A percentile compares a stretch with the other conserved stretches of the same genome.
Evolutionary conservation across 64 coral and sea anemone species (phyloP).

Genomic region (Stichodactyla helianthus): DNA sequence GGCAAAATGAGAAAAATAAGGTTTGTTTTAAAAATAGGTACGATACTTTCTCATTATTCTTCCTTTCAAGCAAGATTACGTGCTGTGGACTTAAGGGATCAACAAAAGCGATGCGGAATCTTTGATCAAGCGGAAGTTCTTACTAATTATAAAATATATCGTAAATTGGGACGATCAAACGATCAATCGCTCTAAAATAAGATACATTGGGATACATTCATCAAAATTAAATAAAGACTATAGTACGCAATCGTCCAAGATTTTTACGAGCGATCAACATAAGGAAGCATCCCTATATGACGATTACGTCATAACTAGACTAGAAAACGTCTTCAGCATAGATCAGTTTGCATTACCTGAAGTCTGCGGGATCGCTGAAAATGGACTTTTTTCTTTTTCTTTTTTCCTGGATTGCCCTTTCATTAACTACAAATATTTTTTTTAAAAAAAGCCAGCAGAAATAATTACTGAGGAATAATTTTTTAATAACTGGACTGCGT

Average conservation of each 20-base stretch:
- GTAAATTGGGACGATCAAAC: neutral
- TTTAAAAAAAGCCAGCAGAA: too few species aligned
- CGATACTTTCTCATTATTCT: neutral
- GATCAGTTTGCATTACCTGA: neutral
- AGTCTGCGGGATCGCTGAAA: too few species aligned
- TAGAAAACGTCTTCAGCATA: neutral
- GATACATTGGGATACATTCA: neutral
- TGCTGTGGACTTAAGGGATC: neutral
- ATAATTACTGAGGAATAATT: too few species aligned
- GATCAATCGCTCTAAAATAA: neutral
- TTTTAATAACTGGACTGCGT: too few species aligned
- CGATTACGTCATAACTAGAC: neutral
- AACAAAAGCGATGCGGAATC: neutral
- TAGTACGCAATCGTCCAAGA: too few species aligned
- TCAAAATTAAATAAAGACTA: too few species aligned
- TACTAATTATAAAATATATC: neutral
- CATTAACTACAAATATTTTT: too few species aligned
- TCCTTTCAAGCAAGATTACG: neutral
- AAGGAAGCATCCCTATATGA: neutral
- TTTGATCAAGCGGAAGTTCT: neutral
- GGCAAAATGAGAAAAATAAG: neutral
- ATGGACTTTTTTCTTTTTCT: too few species aligned
- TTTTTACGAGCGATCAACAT: neutral
- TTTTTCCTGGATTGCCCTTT: too few species aligned
- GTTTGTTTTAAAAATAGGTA: neutral